These are phyloP conservation scores for Phasianus colchicus DNA, from an alignment of 2,113 vertebrate genomes.

Conservation along the genomic window DNA sequence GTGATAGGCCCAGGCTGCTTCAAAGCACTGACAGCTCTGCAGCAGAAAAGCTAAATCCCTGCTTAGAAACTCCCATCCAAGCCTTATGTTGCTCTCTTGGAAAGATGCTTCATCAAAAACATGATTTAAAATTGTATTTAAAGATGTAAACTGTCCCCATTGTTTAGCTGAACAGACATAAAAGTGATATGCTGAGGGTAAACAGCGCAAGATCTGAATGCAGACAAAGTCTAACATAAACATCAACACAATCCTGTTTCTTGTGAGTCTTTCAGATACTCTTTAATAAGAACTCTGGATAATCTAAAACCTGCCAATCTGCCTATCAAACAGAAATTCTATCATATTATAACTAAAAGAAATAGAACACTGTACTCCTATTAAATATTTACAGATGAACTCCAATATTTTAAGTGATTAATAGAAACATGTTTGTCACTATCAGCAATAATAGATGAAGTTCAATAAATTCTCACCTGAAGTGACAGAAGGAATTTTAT, in stretches of 20 bases:
- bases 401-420: not conserved
- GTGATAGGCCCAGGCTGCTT: not conserved
- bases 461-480: constrained; percentile 84
- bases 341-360: not conserved
- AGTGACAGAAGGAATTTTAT: constrained; percentile 97
- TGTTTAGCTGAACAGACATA: not conserved
- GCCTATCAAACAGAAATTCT: not conserved
- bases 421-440: not conserved
- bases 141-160: not conserved
- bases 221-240: fast-evolving
- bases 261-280: not conserved
- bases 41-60: not conserved
- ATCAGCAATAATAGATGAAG: not conserved
- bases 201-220: not conserved
- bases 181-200: not conserved
- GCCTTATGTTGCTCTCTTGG: not conserved
- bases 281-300: not conserved
- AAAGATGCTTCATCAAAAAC: not conserved
- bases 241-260: not conserved
- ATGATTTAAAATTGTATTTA: not conserved
- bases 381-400: not conserved
- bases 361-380: not conserved
- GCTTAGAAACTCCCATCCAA: not conserved
- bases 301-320: not conserved
- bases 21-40: not conserved